phyloP scores from a whole-genome alignment of 2,888 invertebrate genomes.

The Trachelus tabidus region DNA sequence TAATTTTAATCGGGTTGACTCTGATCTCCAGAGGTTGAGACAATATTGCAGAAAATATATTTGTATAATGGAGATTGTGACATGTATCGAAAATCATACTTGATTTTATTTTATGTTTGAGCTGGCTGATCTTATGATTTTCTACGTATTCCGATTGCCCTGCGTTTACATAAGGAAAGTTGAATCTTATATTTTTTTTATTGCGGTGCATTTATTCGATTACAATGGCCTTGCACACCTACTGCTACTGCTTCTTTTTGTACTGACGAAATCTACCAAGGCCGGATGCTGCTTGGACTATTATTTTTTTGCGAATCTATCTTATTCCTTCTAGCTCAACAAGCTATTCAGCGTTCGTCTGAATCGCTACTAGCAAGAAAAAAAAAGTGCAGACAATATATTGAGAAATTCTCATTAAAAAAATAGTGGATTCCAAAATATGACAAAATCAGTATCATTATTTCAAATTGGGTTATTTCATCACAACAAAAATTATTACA shows the following conservation, averaged over 20 bases:
- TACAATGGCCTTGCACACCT: background rate
- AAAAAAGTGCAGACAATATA: too few relatives aligned
- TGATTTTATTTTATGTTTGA: background rate
- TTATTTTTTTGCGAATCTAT: background rate
- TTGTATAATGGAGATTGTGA: background rate
- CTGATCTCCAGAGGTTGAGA: background rate
- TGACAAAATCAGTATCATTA: too few relatives aligned
- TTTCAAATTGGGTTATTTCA: too few relatives aligned
- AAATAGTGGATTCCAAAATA: too few relatives aligned
- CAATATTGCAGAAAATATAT: background rate
- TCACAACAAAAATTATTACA: too few relatives aligned
- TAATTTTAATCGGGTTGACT: background rate
- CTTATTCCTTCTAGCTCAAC: background rate
- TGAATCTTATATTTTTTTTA: background rate
- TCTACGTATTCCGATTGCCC: background rate
- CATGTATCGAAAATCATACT: background rate
- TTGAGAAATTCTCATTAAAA: background rate
- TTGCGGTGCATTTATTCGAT: background rate
- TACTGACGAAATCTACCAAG: background rate
- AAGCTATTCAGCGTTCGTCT: background rate
- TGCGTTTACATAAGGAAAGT: background rate
- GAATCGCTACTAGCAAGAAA: background rate
- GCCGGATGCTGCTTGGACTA: background rate
- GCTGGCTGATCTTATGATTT: background rate
- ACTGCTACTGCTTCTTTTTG: background rate